Conservation (phyloP, 2,113 vertebrate genomes). For the Propithecus coquereli region DNA sequence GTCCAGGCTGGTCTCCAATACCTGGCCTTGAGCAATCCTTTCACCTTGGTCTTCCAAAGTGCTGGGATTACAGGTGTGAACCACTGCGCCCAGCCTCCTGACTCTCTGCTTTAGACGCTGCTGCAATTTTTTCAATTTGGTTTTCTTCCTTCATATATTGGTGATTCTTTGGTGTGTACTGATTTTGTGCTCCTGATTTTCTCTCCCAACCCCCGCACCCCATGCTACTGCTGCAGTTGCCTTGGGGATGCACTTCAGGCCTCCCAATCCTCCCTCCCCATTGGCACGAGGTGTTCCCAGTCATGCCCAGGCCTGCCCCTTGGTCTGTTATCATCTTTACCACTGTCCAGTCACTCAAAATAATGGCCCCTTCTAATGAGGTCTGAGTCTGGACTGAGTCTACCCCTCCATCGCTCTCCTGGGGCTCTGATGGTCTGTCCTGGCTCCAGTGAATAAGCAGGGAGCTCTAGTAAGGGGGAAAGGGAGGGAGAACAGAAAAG, state of each 20-base stretch:
- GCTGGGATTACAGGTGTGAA: too few relatives aligned
- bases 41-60: too few relatives aligned
- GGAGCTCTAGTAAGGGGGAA: background rate
- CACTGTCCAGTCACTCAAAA: background rate
- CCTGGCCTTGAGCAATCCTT: too few relatives aligned
- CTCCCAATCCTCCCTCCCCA: background rate
- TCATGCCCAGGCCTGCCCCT: background rate
- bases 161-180: background rate
- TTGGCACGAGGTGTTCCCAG: background rate
- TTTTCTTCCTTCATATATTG: background rate
- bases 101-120: background rate
- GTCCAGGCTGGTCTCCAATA: too few relatives aligned
- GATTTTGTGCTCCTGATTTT: fast-evolving
- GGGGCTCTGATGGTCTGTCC: background rate
- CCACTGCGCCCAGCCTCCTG: background rate
- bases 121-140: background rate
- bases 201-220: background rate
- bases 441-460: background rate
- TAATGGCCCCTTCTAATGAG: background rate
- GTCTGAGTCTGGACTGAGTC: fast-evolving
- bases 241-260: background rate
- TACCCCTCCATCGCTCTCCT: background rate
- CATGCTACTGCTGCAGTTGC: background rate
- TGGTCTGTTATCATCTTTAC: background rate
- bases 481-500: background rate